Percentiles rank a stretch among this genome's conserved stretches.
These are phyloP conservation scores for Chionomys nivalis DNA, from an alignment of 2,113 vertebrate species.

Conservation along the genomic window DNA sequence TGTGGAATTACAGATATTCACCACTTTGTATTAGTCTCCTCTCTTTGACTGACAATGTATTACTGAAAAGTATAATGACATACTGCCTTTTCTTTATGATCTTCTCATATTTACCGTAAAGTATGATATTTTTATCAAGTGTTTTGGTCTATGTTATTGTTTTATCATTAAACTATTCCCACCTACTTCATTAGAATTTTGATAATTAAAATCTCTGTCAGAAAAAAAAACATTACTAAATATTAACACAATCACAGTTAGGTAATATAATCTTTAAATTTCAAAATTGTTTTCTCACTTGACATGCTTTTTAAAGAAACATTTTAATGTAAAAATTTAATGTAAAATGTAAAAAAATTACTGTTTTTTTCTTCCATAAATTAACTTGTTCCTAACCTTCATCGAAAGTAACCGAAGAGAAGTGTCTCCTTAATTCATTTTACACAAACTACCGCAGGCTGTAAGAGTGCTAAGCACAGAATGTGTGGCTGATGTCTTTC, in stretches of 20 bases:
- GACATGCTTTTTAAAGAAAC: not conserved
- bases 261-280: not conserved
- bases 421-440: not conserved
- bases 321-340: too few relatives aligned
- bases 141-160: not conserved
- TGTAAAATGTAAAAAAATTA: too few relatives aligned
- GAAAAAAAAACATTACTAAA: not conserved
- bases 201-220: constrained; percentile 1
- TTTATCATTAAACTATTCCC: not conserved
- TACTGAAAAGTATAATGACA: not conserved
- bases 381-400: not conserved
- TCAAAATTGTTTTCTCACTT: constrained; percentile 27
- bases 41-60: not conserved
- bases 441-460: not conserved
- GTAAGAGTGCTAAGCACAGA: not conserved
- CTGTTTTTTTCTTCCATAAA: not conserved
- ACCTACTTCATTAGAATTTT: not conserved
- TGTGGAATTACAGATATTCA: not conserved
- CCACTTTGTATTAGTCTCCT: not conserved
- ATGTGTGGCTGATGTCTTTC: not conserved
- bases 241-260: not conserved
- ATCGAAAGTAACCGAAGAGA: not conserved
- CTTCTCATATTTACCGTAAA: not conserved
- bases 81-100: not conserved
- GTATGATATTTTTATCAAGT: not conserved